Conservation (phyloP, 2,888 invertebrate genomes). For the Coleophora deauratella region DNA sequence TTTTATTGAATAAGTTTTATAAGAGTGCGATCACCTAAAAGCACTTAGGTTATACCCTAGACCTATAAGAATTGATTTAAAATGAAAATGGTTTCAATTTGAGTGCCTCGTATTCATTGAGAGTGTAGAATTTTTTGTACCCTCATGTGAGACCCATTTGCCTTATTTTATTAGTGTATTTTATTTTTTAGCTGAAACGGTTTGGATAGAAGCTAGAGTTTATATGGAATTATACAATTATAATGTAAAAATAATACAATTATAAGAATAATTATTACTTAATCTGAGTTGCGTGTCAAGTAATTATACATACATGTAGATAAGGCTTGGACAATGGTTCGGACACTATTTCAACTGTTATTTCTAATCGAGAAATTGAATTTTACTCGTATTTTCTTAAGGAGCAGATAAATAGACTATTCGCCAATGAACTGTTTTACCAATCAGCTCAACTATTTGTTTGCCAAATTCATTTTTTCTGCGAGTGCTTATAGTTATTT, state of each 20-base stretch:
- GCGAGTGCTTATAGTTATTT: too few species aligned
- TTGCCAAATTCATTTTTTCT: too few species aligned
- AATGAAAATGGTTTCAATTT: conserved; percentile 52
- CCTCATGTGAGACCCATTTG: conserved; percentile 62
- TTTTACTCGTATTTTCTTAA: too few species aligned
- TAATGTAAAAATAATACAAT: conserved; percentile 1
- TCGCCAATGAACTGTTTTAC: too few species aligned
- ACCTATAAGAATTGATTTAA: conserved; percentile 27
- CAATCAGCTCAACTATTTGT: too few species aligned
- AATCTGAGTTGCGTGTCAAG: conserved; percentile 3
- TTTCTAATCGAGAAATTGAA: too few species aligned
- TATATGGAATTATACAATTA: conserved; percentile 24
- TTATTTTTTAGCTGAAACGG: conserved; percentile 40
- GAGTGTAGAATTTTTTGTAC: conserved; percentile 52
- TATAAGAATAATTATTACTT: neutral
- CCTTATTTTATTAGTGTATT: conserved; percentile 67
- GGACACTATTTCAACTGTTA: too few species aligned
- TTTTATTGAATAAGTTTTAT: conserved; percentile 9
- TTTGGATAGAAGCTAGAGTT: conserved; percentile 40
- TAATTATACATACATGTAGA: conserved; percentile 34
- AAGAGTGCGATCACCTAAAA: too few species aligned
- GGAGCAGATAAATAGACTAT: too few species aligned
- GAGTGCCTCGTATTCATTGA: conserved; percentile 58
- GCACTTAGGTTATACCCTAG: conserved; percentile 19
- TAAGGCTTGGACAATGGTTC: too few species aligned